Base-by-base conservation (phyloP, 2,113 vertebrate genomes). In the Gymnocephalus cernua region DNA sequence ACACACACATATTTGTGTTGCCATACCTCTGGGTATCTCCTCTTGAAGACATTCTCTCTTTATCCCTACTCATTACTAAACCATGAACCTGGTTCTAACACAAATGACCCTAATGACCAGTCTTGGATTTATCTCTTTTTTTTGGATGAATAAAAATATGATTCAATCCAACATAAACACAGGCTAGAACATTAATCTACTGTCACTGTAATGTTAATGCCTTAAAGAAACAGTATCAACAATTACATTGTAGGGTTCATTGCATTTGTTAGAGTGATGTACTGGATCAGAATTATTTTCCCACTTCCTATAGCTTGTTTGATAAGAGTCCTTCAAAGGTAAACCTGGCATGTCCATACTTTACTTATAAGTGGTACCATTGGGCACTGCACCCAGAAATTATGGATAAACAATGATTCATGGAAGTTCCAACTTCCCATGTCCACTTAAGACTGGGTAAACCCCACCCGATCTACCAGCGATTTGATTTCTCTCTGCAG, bases 1-100 rank as follows among this genome's bases (percentile, higher is more conserved):
- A 15, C 61, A 62, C 54, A 47, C 53, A 51, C 68, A 59, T 61
- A 71, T 25, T 54, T 44, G 14, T 70, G 56, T 76, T 65, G 73
- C 23, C 62, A 57, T 29, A 77, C 59, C 70, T 77, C 50, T 62
- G 23, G 62, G 29, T 47, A 71, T 69, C 64, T 74, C 32, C 29
- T 66, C 13, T 45, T 21, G 16, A 58, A 67, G 21, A 57, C n/a
- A 73, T 41, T 54, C 59, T 64, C 5, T 47, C 58, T 48, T 3
- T 21, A 48, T 50, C 54, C 25, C 6, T 21, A 57, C 4, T 16
- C 3, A 0, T 72, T 35, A 41, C 23, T 38, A 2, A 51, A 69
- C 38, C 25, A 38, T 69, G 10, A 82, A 61, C n/a, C 29, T n/a
- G 23, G 6, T 47, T 56, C 21, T 50, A 63, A 63, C 32, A 15